These are phyloP conservation scores for Poeciliopsis occidentalis DNA, from an alignment of 2,113 vertebrate genomes.

Conservation along the genomic window DNA sequence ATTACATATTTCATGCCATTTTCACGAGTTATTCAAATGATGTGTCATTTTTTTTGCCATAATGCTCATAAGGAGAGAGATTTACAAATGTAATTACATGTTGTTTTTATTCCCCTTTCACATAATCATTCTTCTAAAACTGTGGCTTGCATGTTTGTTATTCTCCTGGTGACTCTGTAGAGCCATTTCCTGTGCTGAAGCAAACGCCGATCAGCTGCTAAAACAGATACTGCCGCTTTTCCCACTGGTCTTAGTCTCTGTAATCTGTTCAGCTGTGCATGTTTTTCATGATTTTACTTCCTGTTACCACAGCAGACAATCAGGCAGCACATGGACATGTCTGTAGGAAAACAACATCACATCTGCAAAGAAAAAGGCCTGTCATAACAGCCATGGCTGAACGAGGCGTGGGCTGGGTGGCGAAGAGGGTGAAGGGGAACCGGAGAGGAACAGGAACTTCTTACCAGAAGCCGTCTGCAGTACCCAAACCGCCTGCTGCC, in stretches of 20 bases:
- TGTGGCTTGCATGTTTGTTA: conserved; percentile 42
- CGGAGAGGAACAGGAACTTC: conserved; percentile 71
- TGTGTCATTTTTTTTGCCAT: neutral
- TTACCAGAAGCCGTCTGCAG: conserved; percentile 96
- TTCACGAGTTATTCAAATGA: neutral
- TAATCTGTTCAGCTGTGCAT: neutral
- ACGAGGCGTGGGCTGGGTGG: conserved; percentile 29
- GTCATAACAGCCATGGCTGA: conserved; percentile 58
- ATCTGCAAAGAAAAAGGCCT: conserved; percentile 43
- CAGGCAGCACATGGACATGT: conserved; percentile 22
- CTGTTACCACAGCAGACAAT: conserved; percentile 39
- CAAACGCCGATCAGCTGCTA: conserved; percentile 24
- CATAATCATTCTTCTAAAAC: neutral
- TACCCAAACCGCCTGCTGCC: conserved; percentile 97
- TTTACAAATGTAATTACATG: neutral
- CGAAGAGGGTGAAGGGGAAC: conserved; percentile 24
- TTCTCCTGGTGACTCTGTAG: conserved; percentile 24
- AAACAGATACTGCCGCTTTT: conserved; percentile 18
- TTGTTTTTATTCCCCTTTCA: conserved; percentile 12
- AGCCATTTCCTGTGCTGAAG: conserved; percentile 32
- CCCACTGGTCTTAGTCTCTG: neutral
- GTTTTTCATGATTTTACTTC: conserved; percentile 21
- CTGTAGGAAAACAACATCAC: conserved; percentile 49
- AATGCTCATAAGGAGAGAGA: conserved; percentile 4
- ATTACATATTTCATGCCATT: conserved; percentile 5